Conservation (phyloP, 2,797 vertebrate genomes). For the Balearica regulorum region DNA sequence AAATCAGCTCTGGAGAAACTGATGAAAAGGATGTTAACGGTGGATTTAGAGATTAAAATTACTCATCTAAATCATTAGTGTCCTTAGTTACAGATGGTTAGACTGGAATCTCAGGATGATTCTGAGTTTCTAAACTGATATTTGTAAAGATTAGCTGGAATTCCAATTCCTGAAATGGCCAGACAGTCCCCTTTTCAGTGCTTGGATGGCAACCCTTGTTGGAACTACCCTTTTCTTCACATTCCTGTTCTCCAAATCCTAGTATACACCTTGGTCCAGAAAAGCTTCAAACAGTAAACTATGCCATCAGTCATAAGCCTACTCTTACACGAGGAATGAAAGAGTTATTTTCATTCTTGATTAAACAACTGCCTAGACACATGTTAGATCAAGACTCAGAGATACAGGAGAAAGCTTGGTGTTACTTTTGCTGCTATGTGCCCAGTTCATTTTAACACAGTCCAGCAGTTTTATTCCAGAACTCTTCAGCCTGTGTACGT, state of each 20-base stretch:
- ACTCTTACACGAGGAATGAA: fast-evolving
- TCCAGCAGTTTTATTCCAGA: neutral
- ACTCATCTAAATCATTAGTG: neutral
- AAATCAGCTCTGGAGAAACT: neutral
- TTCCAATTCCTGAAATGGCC: neutral
- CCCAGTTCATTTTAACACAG: neutral
- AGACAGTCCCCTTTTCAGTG: neutral
- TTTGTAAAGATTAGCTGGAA: neutral
- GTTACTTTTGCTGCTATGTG: neutral
- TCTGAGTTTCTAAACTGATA: neutral
- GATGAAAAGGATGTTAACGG: neutral
- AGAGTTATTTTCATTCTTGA: neutral
- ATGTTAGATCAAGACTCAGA: neutral
- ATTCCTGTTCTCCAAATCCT: neutral
- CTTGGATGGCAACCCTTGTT: neutral
- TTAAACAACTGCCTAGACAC: neutral
- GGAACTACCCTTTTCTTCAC: neutral
- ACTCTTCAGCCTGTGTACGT: neutral
- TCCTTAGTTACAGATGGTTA: neutral
- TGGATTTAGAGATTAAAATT: neutral
- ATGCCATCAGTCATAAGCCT: neutral
- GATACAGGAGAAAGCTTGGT: neutral
- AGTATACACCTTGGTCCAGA: neutral
- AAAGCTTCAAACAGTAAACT: neutral
- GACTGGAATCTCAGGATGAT: neutral